Evolutionary conservation across 2,888 invertebrate species (phyloP), one percentile per base, ranked within the genome.

Genomic region (Agrotis segetum): DNA sequence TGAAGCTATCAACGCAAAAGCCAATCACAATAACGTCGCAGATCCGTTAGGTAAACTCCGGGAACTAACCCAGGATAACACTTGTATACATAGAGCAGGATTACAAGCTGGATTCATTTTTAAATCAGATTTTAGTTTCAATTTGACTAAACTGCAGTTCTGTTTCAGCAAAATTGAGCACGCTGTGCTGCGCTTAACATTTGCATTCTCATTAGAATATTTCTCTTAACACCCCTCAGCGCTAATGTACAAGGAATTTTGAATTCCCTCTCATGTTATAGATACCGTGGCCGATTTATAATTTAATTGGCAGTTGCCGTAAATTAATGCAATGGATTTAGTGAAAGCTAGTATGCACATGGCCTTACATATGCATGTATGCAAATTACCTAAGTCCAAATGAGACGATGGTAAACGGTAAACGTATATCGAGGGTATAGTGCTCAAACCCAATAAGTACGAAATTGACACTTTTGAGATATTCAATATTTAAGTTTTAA

Each of bases 131-230:
- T 81, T 78, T 77, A 81, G 83, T 85, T 84, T 81, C 82, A 89
- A 86, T 85, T 86, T 81, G 75, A 75, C 58, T 81, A 84, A 88
- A 86, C 84, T 83, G 81, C 84, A 83, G 71, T 71, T 72, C 72
- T 77, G 84, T 83, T 82, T 55, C 79, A 74, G 63, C 50, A 83
- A 81, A 87, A 79, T 81, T 77, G 78, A 78, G 82, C 79, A 82
- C 85, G 83, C 88, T 90, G 87, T 88, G 87, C 67, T 88, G 87
- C 88, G 87, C 89, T 67, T 85, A 83, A 71, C 81, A 91, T 91
- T 91, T 90, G 88, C 89, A 88, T 90, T 83, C 87, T 87, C 88
- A 90, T 91, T 91, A 88, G 85, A 90, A 89, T 90, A 90, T 86
- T 88, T 85, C 85, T 87, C 84, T 87, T 85, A 85, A 85, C 87